Evolutionary conservation across 2,888 invertebrate species (phyloP).

Genomic region (Rhopalosiphum nymphaeae): DNA sequence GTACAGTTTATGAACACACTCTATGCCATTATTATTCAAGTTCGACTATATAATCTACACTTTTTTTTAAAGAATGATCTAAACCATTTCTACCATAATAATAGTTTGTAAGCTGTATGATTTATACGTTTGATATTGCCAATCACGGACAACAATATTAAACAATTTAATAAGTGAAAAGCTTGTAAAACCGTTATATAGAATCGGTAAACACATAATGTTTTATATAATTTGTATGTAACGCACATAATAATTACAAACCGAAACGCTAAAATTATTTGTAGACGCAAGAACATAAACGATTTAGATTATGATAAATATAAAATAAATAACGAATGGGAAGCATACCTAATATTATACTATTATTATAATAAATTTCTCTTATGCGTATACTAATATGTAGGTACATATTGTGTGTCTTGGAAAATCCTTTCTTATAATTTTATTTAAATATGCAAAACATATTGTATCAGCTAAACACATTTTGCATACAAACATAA

Average conservation of each 20-base stretch:
- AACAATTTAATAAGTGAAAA: constrained; percentile 3
- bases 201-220: background rate
- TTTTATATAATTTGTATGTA: constrained; percentile 15
- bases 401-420: background rate
- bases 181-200: constrained; percentile 4
- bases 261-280: constrained; percentile 25
- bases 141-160: background rate
- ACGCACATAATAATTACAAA: constrained; percentile 15
- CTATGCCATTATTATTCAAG: background rate
- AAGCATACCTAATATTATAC: background rate
- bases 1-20: background rate
- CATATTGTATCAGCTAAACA: background rate
- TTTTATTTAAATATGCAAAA: constrained; percentile 13
- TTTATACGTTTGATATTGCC: background rate
- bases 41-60: background rate
- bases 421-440: background rate
- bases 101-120: background rate
- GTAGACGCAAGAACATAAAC: constrained; percentile 2
- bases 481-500: background rate
- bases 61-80: background rate
- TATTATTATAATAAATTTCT: constrained; percentile 21
- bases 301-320: constrained; percentile 11
- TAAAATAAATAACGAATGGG: constrained; percentile 8
- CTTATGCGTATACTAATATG: background rate
- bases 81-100: background rate